Percentiles rank a stretch among this genome's conserved stretches.
Evolutionary conservation across 35 echinoderm and acorn worm genomes (phyloP).

Genomic region (Chiridota heheva): DNA sequence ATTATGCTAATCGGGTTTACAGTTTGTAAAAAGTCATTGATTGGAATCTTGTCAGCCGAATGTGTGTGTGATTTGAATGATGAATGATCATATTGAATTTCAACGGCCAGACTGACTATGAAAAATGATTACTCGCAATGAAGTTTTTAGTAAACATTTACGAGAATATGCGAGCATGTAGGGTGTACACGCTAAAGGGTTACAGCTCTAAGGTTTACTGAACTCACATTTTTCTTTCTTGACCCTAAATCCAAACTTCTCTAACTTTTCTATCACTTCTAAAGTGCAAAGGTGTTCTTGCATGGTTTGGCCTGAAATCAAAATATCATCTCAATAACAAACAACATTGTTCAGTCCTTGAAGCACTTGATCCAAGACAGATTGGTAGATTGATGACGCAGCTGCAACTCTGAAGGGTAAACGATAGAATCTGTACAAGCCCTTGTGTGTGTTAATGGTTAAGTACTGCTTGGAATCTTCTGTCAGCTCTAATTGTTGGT

Average conservation of each 20-base stretch:
- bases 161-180: no score
- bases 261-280: conserved; percentile 6
- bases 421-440: conserved; percentile 2
- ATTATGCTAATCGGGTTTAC: no score
- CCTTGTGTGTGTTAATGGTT: conserved; percentile 27
- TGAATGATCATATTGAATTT: no score
- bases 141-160: no score
- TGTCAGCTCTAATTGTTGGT: conserved; percentile 1
- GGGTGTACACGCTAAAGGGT: no score
- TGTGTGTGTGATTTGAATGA: no score
- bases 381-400: neutral
- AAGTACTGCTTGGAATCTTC: conserved; percentile 5
- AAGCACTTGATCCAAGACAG: conserved; percentile 2
- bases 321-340: conserved; percentile 8
- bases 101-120: no score
- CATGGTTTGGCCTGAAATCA: neutral
- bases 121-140: no score
- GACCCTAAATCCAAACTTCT: neutral
- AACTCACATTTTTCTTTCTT: conserved; percentile 23
- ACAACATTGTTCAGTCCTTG: neutral
- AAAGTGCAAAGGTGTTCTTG: conserved; percentile 1
- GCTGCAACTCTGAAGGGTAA: neutral
- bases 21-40: no score
- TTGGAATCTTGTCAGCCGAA: no score
- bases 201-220: no score